Percentiles rank a stretch among this genome's conserved stretches.
Evolutionary conservation across 2,113 vertebrate genomes (phyloP).

Genomic region (Andinoacara biseriatus): DNA sequence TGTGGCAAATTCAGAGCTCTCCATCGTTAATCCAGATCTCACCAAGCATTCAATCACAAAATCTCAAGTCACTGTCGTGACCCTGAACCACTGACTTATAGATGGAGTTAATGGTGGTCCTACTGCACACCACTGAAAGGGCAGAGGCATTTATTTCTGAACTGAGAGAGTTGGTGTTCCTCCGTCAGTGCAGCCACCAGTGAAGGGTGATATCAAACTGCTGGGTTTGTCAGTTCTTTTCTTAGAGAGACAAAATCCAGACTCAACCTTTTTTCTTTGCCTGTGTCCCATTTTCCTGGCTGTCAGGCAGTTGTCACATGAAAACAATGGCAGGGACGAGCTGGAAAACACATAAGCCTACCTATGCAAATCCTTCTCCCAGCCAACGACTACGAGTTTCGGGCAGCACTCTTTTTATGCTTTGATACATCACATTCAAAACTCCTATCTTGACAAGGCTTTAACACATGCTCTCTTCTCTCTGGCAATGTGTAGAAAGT

Average conservation of each 20-base stretch:
- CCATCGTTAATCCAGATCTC: constrained; percentile 48
- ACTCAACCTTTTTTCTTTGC: constrained; percentile 56
- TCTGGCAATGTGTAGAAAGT: neutral
- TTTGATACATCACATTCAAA: constrained; percentile 54
- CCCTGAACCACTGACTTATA: constrained; percentile 10
- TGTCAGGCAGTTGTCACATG: constrained; percentile 74
- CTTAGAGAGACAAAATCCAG: constrained; percentile 65
- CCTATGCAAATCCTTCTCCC: constrained; percentile 71
- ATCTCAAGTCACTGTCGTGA: constrained; percentile 17
- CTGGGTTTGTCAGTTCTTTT: constrained; percentile 65
- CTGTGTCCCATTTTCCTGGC: constrained; percentile 67
- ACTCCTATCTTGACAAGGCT: constrained; percentile 53
- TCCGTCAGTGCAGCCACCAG: constrained; percentile 31
- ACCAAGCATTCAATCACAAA: constrained; percentile 24
- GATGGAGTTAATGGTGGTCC: constrained; percentile 38
- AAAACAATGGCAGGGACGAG: constrained; percentile 69
- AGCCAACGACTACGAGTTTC: constrained; percentile 51
- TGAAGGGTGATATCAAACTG: constrained; percentile 53
- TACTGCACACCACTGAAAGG: constrained; percentile 28
- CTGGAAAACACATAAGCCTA: constrained; percentile 71
- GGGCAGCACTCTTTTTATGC: constrained; percentile 44
- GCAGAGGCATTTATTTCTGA: constrained; percentile 33
- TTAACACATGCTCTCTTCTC: constrained; percentile 26
- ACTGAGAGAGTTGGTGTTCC: constrained; percentile 5
- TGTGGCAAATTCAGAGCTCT: constrained; percentile 23